Conservation (phyloP, 37 sponge, comb jelly and placozoan species). For the Agelas oroides region DNA sequence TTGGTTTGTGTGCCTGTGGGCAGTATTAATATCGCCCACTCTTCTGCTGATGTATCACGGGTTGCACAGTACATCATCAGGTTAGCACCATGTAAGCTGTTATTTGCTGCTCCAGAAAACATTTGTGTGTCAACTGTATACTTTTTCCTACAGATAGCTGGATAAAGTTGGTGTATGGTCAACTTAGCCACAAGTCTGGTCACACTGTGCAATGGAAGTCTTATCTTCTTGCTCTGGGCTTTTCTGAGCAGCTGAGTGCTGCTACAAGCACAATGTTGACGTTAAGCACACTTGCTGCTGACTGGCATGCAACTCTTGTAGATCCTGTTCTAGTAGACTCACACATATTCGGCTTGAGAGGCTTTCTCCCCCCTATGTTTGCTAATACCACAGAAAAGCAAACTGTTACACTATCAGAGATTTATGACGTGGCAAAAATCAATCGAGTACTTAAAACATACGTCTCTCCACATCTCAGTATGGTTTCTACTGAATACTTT, state of each 20-base stretch:
- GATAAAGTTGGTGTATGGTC: too few species aligned
- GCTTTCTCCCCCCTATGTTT: conserved; percentile 21
- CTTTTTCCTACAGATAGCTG: too few species aligned
- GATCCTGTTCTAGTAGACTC: conserved; percentile 49
- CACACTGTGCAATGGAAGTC: too few species aligned
- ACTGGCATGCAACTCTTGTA: conserved; percentile 39
- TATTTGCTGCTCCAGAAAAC: too few species aligned
- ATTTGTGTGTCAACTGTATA: too few species aligned
- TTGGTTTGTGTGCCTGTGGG: too few species aligned
- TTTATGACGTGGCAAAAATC: conserved; percentile 1
- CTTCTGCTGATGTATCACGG: too few species aligned
- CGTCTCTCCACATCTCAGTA: conserved; percentile 27
- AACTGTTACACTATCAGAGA: conserved; percentile 1
- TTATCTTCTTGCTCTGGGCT: conserved; percentile 52
- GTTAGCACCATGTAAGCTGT: too few species aligned
- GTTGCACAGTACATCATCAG: too few species aligned
- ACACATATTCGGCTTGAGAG: conserved; percentile 33
- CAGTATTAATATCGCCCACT: too few species aligned
- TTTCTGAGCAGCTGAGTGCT: conserved; percentile 52
- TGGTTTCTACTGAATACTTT: conserved; percentile 11
- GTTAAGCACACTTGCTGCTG: conserved; percentile 40
- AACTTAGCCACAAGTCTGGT: too few species aligned
- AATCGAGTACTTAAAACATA: conserved; percentile 2
- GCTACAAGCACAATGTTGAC: conserved; percentile 37
- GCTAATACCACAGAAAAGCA: not conserved